phyloP scores from a whole-genome alignment of 2,888 invertebrate genomes.

The Pollenia labialis region DNA sequence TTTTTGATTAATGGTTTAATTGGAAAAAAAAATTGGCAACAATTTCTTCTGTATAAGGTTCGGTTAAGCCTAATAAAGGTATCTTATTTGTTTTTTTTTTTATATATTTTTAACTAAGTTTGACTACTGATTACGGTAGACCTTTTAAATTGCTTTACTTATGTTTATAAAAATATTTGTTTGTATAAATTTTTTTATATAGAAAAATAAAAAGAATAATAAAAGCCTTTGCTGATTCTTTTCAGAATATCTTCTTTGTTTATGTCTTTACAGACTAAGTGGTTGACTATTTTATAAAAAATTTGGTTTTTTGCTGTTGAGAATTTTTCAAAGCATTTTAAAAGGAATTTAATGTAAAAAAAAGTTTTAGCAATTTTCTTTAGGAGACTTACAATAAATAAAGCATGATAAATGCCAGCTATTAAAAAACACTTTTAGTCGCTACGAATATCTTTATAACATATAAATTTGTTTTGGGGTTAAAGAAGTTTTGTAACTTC shows the following conservation, averaged over 20 bases:
- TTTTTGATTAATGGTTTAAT: too few species aligned
- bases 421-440: slow-evolving; percentile 60
- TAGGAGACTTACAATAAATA: slow-evolving; percentile 56
- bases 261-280: background rate
- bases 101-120: background rate
- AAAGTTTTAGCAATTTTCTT: background rate
- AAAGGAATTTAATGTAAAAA: slow-evolving; percentile 1
- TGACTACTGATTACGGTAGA: background rate
- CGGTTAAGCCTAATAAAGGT: too few species aligned
- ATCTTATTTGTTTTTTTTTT: background rate
- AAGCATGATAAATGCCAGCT: slow-evolving; percentile 67
- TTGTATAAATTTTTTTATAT: background rate
- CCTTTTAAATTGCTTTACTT: slow-evolving; percentile 4
- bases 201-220: background rate
- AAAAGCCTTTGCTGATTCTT: background rate
- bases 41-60: too few species aligned
- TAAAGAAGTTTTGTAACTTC: background rate
- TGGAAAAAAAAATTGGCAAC: too few species aligned
- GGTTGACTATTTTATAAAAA: slow-evolving; percentile 13
- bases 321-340: background rate
- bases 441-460: background rate
- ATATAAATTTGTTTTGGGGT: background rate
- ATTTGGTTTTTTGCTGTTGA: background rate
- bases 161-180: background rate
- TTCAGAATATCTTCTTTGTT: slow-evolving; percentile 3